phyloP scores from a whole-genome alignment of 1,140 invertebrate species.

The Zaprionus taronus region DNA sequence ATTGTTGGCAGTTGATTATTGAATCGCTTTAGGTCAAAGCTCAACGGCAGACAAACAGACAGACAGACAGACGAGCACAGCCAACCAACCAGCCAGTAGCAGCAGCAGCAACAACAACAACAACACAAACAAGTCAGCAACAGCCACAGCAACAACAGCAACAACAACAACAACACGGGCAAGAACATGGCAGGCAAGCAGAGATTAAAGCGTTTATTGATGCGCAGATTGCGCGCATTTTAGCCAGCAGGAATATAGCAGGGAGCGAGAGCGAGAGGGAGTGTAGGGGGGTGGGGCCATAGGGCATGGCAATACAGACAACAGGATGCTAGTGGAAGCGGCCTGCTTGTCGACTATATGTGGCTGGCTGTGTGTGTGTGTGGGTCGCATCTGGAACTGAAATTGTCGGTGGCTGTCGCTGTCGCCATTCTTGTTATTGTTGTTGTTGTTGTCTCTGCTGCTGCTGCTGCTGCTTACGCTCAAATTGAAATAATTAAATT shows the following conservation, averaged over 20 bases:
- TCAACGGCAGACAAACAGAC: constrained; percentile 62
- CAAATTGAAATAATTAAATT: constrained; percentile 84
- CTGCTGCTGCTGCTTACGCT: constrained; percentile 74
- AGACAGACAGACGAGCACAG: constrained; percentile 28
- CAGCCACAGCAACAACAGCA: constrained; percentile 51
- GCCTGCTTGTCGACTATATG: constrained; percentile 24
- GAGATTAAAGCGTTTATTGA: constrained; percentile 83
- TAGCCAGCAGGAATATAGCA: constrained; percentile 71
- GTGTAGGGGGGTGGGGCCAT: neutral
- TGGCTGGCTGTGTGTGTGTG: constrained; percentile 28
- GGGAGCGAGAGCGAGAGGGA: neutral
- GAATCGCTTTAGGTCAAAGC: constrained; percentile 83
- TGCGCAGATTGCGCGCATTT: constrained; percentile 83
- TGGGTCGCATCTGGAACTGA: constrained; percentile 59
- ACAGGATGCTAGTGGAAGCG: constrained; percentile 55
- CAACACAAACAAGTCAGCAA: constrained; percentile 67
- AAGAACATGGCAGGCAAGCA: constrained; percentile 66
- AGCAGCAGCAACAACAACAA: constrained; percentile 32
- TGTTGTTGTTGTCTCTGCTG: constrained; percentile 41
- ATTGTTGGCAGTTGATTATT: constrained; percentile 83
- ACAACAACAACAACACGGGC: constrained; percentile 40
- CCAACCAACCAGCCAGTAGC: constrained; percentile 23
- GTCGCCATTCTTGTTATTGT: constrained; percentile 35
- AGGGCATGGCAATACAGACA: constrained; percentile 31
- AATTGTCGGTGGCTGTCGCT: constrained; percentile 67